Base-by-base conservation (phyloP, 2,113 vertebrate species). In the Callaeas wilsoni region DNA sequence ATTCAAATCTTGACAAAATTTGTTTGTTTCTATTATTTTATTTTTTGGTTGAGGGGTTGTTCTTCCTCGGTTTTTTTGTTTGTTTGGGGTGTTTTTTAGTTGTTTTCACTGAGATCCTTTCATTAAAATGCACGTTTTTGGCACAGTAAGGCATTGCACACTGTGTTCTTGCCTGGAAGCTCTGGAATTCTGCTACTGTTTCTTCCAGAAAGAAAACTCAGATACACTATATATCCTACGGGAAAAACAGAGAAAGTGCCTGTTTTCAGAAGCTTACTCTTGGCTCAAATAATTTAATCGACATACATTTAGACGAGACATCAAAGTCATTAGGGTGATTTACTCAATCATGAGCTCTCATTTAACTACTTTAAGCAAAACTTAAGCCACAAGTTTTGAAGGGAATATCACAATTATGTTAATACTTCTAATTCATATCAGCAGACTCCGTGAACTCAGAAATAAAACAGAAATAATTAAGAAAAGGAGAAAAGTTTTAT, bases 41-140 rank as follows among this genome's bases (percentile, higher is more conserved):
- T 9, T 20, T 41, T 42, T 52, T 32, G 3, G 1, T 56, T 14
- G 4, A 3, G 19, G 3, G 2, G 0, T 10, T 3, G 13, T 47
- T 47, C 46, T 47, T 46, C n/a, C n/a, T n/a, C n/a, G n/a, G 12
- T 42, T 44, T 44, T 17, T 44, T 44, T 49, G 47, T 49, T 49
- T 49, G 47, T 49, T 49, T 49, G 47, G 21, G 46, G 9, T 46
- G 1, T 17, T 69, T 59, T n/a, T 46, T 63, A 2, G n/a, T 42
- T 47, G 35, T 64, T 57, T 56, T 33, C 4, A 32, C 7, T 56
- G 26, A 42, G 10, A 55, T 35, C 1, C 5, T 33, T 67, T 67
- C 10, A 53, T 52, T 49, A 52, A 10, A 62, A 71, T 74, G 8
- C 7, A 44, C 0, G 0, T 5, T 77, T 80, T 74, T 74, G 46